Evolutionary conservation across 2,888 invertebrate species (phyloP), one percentile per base, ranked within the genome.

Genomic region (Chymomyza caudatula): DNA sequence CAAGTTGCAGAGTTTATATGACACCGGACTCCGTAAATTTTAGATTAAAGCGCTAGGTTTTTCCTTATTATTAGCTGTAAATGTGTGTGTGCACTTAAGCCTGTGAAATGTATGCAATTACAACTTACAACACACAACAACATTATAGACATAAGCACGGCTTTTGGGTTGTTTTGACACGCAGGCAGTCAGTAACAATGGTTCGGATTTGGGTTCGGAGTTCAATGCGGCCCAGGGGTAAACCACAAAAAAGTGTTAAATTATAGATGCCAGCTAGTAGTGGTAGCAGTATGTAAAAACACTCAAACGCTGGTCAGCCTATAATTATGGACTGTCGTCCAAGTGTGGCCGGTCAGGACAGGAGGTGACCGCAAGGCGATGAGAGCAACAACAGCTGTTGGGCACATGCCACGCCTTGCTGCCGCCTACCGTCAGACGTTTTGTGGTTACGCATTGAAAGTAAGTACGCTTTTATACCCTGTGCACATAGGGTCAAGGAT

Each of bases 151-250:
- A 37, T 37, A 37, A 37, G 29, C 29, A 37, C 29, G 29, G 11
- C 29, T 37, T 80, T 77, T 78, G 64, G 74, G 70, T 74, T 88
- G 83, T 88, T 88, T 87, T 88, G 88, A 88, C 88, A 88, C 88
- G 88, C 88, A 88, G 86, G 81, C 82, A 87, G 58, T 52, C 61
- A 60, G 64, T 60, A 63, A 65, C 63, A 54, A 13, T n/a, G 55
- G 29, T 51, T 49, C 29, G 29, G 29, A 25, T 3, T 25, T 25
- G 11, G 29, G 8, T n/a, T 8, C 29, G 11, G 29, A 60, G 52
- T 59, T 59, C 59, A 59, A 59, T 11, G 1, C 4, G 6, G 25
- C 25, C 25, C 1, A 25, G 29, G 1, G 15, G 22, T 37, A 52
- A 71, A 80, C 80, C 83, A 65, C 78, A 83, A 65, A 51, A 74